Percentiles rank a stretch among this genome's conserved stretches.
Conservation (phyloP, 35 echinoderm and acorn worm species). For the Lytechinus variegatus region DNA sequence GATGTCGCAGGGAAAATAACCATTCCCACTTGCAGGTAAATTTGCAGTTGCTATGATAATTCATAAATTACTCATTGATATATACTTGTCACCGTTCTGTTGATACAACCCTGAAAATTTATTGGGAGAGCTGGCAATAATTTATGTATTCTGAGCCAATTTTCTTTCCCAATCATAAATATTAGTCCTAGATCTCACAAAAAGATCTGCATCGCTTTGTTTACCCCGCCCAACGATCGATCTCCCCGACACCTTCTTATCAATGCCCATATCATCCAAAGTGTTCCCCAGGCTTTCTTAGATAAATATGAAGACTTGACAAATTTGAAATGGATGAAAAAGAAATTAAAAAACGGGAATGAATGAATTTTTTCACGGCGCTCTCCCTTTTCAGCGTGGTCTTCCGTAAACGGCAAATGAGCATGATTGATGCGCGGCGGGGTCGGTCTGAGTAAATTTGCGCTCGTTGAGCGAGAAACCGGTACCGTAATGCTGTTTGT, state of each 20-base stretch:
- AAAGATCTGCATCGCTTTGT: neutral
- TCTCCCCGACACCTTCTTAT: neutral
- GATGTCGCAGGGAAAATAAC: neutral
- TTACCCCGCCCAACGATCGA: neutral
- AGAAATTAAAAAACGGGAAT: slow-evolving; percentile 3
- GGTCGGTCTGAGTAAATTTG: slow-evolving; percentile 34
- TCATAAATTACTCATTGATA: neutral
- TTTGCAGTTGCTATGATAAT: neutral
- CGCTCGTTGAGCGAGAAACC: slow-evolving; percentile 32
- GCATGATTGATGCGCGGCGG: slow-evolving; percentile 35
- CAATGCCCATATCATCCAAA: neutral
- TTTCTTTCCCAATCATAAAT: neutral
- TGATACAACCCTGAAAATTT: neutral
- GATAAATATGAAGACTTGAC: neutral
- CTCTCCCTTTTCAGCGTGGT: neutral
- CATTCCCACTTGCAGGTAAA: neutral
- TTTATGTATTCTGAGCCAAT: neutral
- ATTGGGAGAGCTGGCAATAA: neutral
- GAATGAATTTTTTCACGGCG: neutral
- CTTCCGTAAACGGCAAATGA: slow-evolving; percentile 18
- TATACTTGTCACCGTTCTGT: neutral
- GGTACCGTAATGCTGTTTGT: slow-evolving; percentile 32
- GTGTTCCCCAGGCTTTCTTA: neutral
- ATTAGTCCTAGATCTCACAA: neutral
- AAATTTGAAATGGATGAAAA: neutral